phyloP scores from a whole-genome alignment of 2,797 vertebrate genomes.

The Pempheris klunzingeri region DNA sequence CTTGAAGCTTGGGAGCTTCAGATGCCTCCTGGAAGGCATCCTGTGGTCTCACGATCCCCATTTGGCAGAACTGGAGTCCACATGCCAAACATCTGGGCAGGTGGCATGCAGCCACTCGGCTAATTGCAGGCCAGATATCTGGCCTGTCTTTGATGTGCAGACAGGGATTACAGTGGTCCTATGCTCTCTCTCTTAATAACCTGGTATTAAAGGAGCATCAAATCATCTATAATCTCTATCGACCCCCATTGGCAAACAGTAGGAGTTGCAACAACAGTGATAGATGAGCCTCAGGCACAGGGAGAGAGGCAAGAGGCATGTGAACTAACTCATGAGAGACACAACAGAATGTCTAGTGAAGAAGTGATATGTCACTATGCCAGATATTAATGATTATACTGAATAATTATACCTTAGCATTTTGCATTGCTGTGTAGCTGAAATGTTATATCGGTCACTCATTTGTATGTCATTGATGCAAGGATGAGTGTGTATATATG shows the following conservation, averaged over 20 bases:
- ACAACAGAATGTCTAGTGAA: slow-evolving; percentile 9
- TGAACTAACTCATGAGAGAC: slow-evolving; percentile 14
- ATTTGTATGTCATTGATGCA: slow-evolving; percentile 28
- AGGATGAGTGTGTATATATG: background rate
- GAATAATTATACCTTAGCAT: slow-evolving; percentile 53
- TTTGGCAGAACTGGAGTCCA: slow-evolving; percentile 69
- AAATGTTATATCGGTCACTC: slow-evolving; percentile 29
- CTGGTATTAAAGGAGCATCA: slow-evolving; percentile 57
- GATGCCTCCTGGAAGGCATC: slow-evolving; percentile 55
- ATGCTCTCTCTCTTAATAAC: slow-evolving; percentile 62
- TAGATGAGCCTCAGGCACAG: slow-evolving; percentile 36
- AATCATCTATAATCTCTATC: slow-evolving; percentile 67
- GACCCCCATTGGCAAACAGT: slow-evolving; percentile 56
- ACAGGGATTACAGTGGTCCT: slow-evolving; percentile 66
- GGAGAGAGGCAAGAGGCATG: slow-evolving; percentile 5
- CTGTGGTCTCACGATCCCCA: slow-evolving; percentile 64
- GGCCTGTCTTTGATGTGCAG: slow-evolving; percentile 76
- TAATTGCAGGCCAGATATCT: slow-evolving; percentile 74
- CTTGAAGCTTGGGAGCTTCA: slow-evolving; percentile 64
- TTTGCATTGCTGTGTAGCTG: slow-evolving; percentile 40
- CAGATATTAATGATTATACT: too few species aligned
- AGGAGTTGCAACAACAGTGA: slow-evolving; percentile 53
- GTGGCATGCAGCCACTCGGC: slow-evolving; percentile 74
- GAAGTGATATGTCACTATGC: slow-evolving; percentile 20
- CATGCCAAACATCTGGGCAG: slow-evolving; percentile 83